These are phyloP conservation scores for Leuciscus idus DNA, from an alignment of 2,113 vertebrate species.

Conservation along the genomic window DNA sequence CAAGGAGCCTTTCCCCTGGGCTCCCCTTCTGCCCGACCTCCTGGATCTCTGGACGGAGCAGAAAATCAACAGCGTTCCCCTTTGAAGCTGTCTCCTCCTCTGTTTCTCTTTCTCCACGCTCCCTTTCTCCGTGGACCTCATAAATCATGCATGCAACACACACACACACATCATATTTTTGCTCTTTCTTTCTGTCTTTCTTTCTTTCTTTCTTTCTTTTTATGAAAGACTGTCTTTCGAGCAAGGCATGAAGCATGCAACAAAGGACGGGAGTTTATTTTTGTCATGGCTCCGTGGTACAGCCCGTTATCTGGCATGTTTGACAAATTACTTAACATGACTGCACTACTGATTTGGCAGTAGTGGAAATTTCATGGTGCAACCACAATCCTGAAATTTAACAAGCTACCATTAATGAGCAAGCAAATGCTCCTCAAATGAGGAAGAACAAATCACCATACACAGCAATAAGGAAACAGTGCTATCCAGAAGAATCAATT, in stretches of 20 bases:
- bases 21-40: conserved; percentile 72
- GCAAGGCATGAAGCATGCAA: conserved; percentile 60
- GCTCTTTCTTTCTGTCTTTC: conserved; percentile 46
- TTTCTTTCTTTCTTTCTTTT: conserved; percentile 24
- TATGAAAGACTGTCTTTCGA: conserved; percentile 51
- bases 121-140: conserved; percentile 77
- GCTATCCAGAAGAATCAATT: conserved; percentile 71
- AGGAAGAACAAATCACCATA: conserved; percentile 60
- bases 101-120: conserved; percentile 66
- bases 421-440: conserved; percentile 63
- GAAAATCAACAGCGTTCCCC: conserved; percentile 73
- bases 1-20: conserved; percentile 70
- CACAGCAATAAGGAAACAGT: conserved; percentile 47
- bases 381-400: conserved; percentile 37
- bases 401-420: conserved; percentile 70
- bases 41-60: conserved; percentile 73
- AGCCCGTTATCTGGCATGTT: conserved; percentile 72
- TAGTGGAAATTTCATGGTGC: conserved; percentile 30
- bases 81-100: conserved; percentile 76
- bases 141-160: conserved; percentile 80
- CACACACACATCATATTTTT: conserved; percentile 61
- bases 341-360: conserved; percentile 56
- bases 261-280: conserved; percentile 66
- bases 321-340: conserved; percentile 78
- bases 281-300: conserved; percentile 64